Conservation (phyloP, 1,140 invertebrate species). For the Dendrolimus kikuchii region DNA sequence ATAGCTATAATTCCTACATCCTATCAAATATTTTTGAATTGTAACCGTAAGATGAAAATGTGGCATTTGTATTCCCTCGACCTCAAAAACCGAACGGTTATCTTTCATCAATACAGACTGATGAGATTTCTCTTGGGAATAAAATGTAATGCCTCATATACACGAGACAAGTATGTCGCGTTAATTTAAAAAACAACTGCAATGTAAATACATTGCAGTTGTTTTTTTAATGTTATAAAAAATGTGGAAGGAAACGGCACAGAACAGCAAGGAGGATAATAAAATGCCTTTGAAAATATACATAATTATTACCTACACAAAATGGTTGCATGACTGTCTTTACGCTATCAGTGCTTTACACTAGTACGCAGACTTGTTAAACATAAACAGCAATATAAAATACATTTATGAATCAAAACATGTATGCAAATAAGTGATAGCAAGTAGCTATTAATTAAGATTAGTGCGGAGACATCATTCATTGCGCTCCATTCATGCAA, state of each 20-base stretch:
- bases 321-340: no score
- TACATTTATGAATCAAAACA: neutral
- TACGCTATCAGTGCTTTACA: no score
- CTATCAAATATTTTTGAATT: no score
- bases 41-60: neutral
- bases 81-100: constrained; percentile 14
- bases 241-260: no score
- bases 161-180: constrained; percentile 13
- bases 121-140: constrained; percentile 29
- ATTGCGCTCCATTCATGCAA: constrained; percentile 37
- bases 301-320: no score
- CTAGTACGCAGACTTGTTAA: no score
- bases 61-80: constrained; percentile 2
- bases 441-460: constrained; percentile 17
- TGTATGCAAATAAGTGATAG: constrained; percentile 5
- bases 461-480: constrained; percentile 33
- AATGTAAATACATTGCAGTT: no score
- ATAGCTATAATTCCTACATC: no score
- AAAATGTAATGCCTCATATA: constrained; percentile 11
- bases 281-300: no score
- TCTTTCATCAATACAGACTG: constrained; percentile 23
- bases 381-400: neutral
- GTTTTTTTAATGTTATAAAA: no score
- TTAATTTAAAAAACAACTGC: no score
- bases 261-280: no score